Percentiles rank a stretch among this genome's conserved stretches.
Evolutionary conservation across 2,797 vertebrate species (phyloP).

Genomic region (Notolepis coatsorum): DNA sequence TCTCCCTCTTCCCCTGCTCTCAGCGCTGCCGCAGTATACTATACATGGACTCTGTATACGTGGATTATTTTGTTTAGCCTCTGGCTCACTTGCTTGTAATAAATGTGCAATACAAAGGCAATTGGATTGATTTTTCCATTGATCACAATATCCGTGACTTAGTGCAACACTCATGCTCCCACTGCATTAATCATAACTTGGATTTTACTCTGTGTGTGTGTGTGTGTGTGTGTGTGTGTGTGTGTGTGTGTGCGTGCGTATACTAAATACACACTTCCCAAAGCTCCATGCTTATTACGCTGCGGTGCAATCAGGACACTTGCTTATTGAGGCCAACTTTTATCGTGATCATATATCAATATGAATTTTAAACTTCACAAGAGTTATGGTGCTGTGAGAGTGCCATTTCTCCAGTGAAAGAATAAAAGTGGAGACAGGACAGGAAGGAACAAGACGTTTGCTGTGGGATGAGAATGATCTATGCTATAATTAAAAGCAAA

Average conservation of each 20-base stretch:
- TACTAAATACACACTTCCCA: not conserved
- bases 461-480: constrained; percentile 39
- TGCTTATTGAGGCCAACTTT: not conserved
- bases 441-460: constrained; percentile 22
- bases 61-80: too few species aligned
- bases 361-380: constrained; percentile 18
- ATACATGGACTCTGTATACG: too few species aligned
- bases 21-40: too few species aligned
- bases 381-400: constrained; percentile 24
- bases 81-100: too few species aligned
- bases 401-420: constrained; percentile 14
- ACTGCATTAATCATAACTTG: not conserved
- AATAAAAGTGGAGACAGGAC: constrained; percentile 19
- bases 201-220: not conserved
- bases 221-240: too few species aligned
- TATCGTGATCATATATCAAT: constrained; percentile 34
- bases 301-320: not conserved
- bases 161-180: not conserved
- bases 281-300: not conserved
- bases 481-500: constrained; percentile 50
- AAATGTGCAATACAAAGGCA: not conserved
- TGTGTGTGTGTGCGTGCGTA: too few species aligned
- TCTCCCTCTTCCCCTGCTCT: constrained; percentile 2
- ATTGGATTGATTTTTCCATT: not conserved
- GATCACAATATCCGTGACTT: not conserved